Conservation (phyloP, 2,113 vertebrate species). For the Ophthalmolycus amberensis region DNA sequence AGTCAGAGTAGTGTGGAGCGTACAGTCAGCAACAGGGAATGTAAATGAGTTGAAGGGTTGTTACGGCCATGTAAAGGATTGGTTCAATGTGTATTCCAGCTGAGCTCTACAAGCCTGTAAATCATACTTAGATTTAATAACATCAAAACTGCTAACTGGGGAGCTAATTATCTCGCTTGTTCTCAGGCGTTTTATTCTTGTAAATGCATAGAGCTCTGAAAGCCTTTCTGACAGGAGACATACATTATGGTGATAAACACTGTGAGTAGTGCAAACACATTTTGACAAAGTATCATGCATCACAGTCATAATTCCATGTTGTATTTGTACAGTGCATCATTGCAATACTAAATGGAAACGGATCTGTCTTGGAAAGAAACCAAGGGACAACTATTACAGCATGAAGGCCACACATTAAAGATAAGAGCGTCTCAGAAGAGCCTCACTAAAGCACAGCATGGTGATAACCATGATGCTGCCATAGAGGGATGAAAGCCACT, state of each 20-base stretch:
- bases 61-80: not conserved
- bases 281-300: slow-evolving; percentile 40
- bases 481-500: not conserved
- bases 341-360: slow-evolving; percentile 10
- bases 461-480: not conserved
- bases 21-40: not conserved
- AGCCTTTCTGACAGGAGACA: slow-evolving; percentile 24
- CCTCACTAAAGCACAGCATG: not conserved
- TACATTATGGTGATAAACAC: slow-evolving; percentile 54
- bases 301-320: slow-evolving; percentile 44
- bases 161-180: slow-evolving; percentile 48
- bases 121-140: slow-evolving; percentile 18
- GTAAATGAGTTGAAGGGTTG: not conserved
- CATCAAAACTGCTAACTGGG: slow-evolving; percentile 37
- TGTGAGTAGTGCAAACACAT: slow-evolving; percentile 37
- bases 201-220: slow-evolving; percentile 26
- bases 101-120: slow-evolving; percentile 24
- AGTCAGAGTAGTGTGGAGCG: not conserved
- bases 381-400: slow-evolving; percentile 1
- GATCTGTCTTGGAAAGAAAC: not conserved
- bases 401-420: slow-evolving; percentile 1
- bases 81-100: slow-evolving; percentile 17
- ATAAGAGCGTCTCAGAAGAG: not conserved
- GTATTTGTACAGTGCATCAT: slow-evolving; percentile 16
- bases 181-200: slow-evolving; percentile 34